A percentile compares a stretch with the other conserved stretches of the same genome.
These are phyloP conservation scores for Thinocorus orbignyianus DNA, from an alignment of 2,113 vertebrate species.

Conservation along the genomic window DNA sequence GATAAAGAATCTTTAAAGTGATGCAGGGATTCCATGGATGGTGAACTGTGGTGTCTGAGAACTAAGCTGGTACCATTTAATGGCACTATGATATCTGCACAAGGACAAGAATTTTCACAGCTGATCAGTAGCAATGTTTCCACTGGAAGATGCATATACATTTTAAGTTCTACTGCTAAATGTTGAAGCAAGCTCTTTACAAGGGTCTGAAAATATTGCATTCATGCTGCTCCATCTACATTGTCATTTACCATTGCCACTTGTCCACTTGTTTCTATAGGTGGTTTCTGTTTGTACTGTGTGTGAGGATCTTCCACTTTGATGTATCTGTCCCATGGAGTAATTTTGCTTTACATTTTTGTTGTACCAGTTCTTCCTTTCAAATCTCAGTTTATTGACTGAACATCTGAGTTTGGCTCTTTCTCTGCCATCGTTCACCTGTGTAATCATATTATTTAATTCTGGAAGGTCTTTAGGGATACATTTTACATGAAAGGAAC, in stretches of 20 bases:
- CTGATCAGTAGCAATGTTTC: neutral
- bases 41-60: neutral
- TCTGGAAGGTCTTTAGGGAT: neutral
- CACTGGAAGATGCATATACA: neutral
- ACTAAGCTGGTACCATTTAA: neutral
- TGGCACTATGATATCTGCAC: neutral
- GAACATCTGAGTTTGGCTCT: neutral
- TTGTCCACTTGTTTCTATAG: neutral
- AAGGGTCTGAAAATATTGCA: neutral
- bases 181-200: neutral
- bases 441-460: neutral
- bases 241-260: neutral
- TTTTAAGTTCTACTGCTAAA: neutral
- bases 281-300: neutral
- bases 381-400: neutral
- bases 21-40: neutral
- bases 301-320: neutral
- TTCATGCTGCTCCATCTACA: neutral
- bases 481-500: neutral
- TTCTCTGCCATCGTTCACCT: neutral
- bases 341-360: neutral
- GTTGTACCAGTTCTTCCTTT: neutral
- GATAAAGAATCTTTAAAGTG: neutral
- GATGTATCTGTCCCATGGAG: neutral
- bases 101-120: neutral